Evolutionary conservation across 2,797 vertebrate genomes (phyloP).

Genomic region (Oophaga sylvatica): DNA sequence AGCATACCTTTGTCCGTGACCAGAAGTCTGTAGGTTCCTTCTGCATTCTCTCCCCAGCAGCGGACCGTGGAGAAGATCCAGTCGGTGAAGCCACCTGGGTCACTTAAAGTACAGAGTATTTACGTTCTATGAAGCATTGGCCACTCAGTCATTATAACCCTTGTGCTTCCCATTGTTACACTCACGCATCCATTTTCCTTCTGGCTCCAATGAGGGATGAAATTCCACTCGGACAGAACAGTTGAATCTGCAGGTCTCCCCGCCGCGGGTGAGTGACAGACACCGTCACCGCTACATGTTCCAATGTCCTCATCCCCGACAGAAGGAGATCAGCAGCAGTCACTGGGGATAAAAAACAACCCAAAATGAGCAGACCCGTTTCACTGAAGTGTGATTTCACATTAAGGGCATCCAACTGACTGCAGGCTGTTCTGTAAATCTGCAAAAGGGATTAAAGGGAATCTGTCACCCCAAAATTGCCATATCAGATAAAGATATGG

Average conservation of each 20-base stretch:
- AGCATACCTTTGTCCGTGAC: constrained; percentile 86
- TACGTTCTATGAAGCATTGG: not conserved
- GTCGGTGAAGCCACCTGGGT: constrained; percentile 84
- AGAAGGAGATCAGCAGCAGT: constrained; percentile 77
- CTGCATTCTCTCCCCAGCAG: constrained; percentile 92
- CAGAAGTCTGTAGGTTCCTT: constrained; percentile 83
- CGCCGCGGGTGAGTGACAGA: constrained; percentile 87
- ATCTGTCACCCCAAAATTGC: no score
- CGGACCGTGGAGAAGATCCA: constrained; percentile 97
- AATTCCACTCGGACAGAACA: constrained; percentile 91
- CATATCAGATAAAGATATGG: no score
- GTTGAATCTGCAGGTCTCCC: constrained; percentile 83
- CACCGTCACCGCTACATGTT: constrained; percentile 89
- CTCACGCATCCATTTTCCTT: constrained; percentile 85
- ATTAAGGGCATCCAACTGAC: no score
- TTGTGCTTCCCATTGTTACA: not conserved
- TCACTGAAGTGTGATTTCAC: not conserved
- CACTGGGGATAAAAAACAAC: constrained; percentile 72
- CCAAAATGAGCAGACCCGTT: not conserved
- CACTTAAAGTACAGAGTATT: constrained; percentile 70
- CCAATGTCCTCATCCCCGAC: constrained; percentile 90
- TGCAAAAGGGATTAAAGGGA: no score
- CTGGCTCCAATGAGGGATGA: constrained; percentile 86
- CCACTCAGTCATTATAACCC: not conserved
- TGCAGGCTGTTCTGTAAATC: no score